These are phyloP conservation scores for Megastigmus dorsalis DNA, from an alignment of 2,888 invertebrate species.

Conservation along the genomic window DNA sequence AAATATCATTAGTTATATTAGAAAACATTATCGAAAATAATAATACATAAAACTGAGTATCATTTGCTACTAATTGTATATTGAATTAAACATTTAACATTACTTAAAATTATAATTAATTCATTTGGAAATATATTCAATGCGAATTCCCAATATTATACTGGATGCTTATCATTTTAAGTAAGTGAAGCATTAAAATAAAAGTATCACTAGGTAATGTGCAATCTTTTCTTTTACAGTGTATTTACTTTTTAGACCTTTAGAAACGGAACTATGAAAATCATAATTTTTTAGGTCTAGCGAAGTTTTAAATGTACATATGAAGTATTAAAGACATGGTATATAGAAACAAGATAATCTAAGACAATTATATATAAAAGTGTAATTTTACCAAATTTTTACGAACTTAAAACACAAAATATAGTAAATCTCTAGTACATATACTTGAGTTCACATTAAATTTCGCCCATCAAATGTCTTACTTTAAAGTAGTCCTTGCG, in stretches of 20 bases:
- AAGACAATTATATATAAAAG: background rate
- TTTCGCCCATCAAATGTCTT: background rate
- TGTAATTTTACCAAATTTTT: too few relatives aligned
- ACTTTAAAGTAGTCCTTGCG: constrained; percentile 27
- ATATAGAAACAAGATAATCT: constrained; percentile 4
- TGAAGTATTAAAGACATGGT: background rate
- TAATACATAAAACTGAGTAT: too few relatives aligned
- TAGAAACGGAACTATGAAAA: constrained; percentile 12
- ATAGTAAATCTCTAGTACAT: too few relatives aligned
- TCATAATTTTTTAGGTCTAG: constrained; percentile 1
- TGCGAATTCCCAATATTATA: constrained; percentile 20
- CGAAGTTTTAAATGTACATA: constrained; percentile 20
- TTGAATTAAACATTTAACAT: too few relatives aligned
- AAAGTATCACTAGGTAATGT: background rate
- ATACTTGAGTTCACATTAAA: background rate
- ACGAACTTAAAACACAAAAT: too few relatives aligned
- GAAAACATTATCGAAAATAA: too few relatives aligned
- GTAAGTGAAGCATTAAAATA: background rate
- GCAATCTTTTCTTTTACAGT: background rate
- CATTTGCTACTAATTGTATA: background rate
- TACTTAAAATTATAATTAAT: background rate
- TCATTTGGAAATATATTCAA: background rate
- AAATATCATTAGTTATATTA: too few relatives aligned
- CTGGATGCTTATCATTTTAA: background rate
- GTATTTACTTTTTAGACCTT: constrained; percentile 1